Evolutionary conservation across 2,888 invertebrate species (phyloP).

Genomic region (Netelia inedita): DNA sequence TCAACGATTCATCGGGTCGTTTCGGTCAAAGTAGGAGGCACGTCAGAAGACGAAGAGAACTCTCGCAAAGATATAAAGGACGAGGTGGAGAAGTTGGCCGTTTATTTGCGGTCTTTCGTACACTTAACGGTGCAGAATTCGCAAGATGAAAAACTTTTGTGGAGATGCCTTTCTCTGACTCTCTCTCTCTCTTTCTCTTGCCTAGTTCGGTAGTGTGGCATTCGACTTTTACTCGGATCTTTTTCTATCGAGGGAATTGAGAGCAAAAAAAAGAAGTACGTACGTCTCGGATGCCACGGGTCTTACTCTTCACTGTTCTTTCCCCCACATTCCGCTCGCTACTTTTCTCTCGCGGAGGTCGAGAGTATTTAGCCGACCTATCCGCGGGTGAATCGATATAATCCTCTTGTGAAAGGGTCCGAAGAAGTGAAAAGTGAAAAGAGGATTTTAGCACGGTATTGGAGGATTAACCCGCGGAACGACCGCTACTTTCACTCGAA

Average conservation of each 20-base stretch:
- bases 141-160: conserved; percentile 58
- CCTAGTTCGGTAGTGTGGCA: conserved; percentile 18
- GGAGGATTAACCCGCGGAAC: conserved; percentile 53
- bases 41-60: conserved; percentile 9
- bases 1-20: not conserved
- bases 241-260: conserved; percentile 51
- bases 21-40: not conserved
- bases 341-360: conserved; percentile 36
- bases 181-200: not conserved
- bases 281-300: conserved; percentile 20
- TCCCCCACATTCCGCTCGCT: not conserved
- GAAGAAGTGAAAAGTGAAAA: conserved; percentile 65
- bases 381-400: conserved; percentile 53
- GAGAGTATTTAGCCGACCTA: conserved; percentile 56
- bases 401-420: conserved; percentile 61
- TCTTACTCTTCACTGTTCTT: conserved; percentile 53
- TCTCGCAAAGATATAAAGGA: not conserved
- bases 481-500: not conserved
- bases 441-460: conserved; percentile 58
- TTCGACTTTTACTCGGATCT: conserved; percentile 58
- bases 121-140: conserved; percentile 42
- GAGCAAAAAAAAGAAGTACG: conserved; percentile 25
- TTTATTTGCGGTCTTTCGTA: conserved; percentile 63
- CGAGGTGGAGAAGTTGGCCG: conserved; percentile 53
- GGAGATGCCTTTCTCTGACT: not conserved